A percentile compares a stretch with the other conserved stretches of the same genome.
Evolutionary conservation across 1,140 invertebrate genomes (phyloP).

Genomic region (Panulirus ornatus): DNA sequence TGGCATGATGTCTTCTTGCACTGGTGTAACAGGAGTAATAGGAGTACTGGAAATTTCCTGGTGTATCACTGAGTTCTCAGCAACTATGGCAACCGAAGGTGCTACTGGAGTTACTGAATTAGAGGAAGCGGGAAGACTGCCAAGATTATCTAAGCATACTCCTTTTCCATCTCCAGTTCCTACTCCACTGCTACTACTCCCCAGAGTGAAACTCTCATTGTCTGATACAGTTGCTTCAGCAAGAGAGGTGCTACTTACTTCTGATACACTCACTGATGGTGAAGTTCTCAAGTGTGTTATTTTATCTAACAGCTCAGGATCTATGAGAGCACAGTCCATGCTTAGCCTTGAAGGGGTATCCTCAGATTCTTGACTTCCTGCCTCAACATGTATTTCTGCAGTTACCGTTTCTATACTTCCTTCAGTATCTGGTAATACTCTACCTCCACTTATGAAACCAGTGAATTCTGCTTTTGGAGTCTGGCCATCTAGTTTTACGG

Average conservation of each 20-base stretch:
- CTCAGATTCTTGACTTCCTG: conserved; percentile 53
- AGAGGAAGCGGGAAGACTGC: conserved; percentile 25
- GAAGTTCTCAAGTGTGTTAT: conserved; percentile 70
- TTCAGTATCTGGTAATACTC: conserved; percentile 25
- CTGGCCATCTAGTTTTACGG: conserved; percentile 26
- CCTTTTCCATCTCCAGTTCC: conserved; percentile 34
- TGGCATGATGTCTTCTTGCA: conserved; percentile 60
- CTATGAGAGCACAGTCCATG: conserved; percentile 72
- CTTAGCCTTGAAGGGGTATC: conserved; percentile 64
- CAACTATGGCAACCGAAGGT: conserved; percentile 52
- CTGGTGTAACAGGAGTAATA: conserved; percentile 8
- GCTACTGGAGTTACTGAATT: conserved; percentile 32
- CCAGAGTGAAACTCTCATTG: conserved; percentile 77
- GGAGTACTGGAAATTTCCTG: conserved; percentile 10
- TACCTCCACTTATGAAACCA: conserved; percentile 4
- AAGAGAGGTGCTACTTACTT: conserved; percentile 75
- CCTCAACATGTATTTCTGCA: conserved; percentile 55
- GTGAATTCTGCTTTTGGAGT: conserved; percentile 31
- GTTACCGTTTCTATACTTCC: conserved; percentile 59
- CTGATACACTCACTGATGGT: conserved; percentile 75
- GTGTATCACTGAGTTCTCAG: conserved; percentile 35
- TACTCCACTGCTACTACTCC: conserved; percentile 73
- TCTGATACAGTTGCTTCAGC: conserved; percentile 77
- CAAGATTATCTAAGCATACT: conserved; percentile 29
- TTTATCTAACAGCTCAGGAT: conserved; percentile 74